A percentile compares a stretch with the other conserved stretches of the same genome.
phyloP scores from a whole-genome alignment of 1,140 invertebrate genomes.

The Gonioctena quinquepunctata region DNA sequence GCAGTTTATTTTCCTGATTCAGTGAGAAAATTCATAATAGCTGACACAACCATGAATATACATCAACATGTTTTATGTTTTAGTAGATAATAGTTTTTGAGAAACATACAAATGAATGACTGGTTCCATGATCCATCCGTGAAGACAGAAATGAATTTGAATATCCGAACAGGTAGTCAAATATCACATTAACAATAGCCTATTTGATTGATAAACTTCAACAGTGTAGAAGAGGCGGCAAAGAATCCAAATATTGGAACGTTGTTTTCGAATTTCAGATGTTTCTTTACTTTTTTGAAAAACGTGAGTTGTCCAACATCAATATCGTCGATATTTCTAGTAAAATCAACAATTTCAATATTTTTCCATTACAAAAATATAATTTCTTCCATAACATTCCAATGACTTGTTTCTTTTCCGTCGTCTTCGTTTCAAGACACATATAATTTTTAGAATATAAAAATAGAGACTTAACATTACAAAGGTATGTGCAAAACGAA shows the following conservation, averaged over 20 bases:
- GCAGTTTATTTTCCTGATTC: slow-evolving; percentile 20
- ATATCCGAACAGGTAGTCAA: slow-evolving; percentile 14
- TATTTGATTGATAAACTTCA: slow-evolving; percentile 18
- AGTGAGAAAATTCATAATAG: slow-evolving; percentile 21
- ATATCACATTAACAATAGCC: slow-evolving; percentile 24
- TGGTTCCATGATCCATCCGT: neutral
- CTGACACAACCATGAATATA: slow-evolving; percentile 22
- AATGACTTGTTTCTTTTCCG: neutral
- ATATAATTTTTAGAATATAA: slow-evolving; percentile 13
- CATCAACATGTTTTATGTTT: slow-evolving; percentile 15
- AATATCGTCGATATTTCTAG: neutral
- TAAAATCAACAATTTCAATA: neutral
- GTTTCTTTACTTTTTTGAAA: neutral
- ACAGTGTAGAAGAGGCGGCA: neutral
- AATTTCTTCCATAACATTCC: no score
- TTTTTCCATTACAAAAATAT: neutral
- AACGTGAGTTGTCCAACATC: neutral
- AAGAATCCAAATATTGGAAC: neutral
- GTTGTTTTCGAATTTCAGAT: neutral
- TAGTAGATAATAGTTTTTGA: slow-evolving; percentile 1
- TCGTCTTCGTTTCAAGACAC: neutral
- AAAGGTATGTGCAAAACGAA: slow-evolving; percentile 15
- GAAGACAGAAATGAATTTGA: neutral
- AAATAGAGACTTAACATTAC: slow-evolving; percentile 17
- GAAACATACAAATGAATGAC: neutral